These are phyloP conservation scores for Patella ulyssiponensis DNA, from an alignment of 2,888 invertebrate genomes.

Conservation along the genomic window DNA sequence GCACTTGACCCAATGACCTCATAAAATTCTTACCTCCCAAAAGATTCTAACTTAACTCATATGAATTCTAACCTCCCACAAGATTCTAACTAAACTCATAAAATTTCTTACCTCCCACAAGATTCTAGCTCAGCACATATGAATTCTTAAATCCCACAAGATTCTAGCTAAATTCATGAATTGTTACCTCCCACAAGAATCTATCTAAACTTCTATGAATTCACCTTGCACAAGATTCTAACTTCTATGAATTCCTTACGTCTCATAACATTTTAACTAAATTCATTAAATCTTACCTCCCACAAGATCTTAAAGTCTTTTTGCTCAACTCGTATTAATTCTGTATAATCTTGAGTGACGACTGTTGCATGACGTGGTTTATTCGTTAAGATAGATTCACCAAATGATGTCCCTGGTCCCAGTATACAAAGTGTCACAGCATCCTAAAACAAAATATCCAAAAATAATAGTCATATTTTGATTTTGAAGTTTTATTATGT, in stretches of 20 bases:
- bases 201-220: too few species aligned
- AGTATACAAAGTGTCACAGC: conserved; percentile 80
- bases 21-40: too few species aligned
- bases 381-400: conserved; percentile 83
- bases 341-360: conserved; percentile 80
- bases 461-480: background rate
- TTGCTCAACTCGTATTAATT: conserved; percentile 83
- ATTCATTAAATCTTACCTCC: conserved; percentile 6
- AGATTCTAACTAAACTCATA: too few species aligned
- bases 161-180: too few species aligned
- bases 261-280: background rate
- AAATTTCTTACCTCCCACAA: too few species aligned
- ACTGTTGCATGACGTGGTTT: conserved; percentile 82
- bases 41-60: too few species aligned
- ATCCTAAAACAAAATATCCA: conserved; percentile 74
- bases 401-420: conserved; percentile 83
- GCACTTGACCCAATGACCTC: too few species aligned
- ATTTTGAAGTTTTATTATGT: background rate
- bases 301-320: conserved; percentile 84
- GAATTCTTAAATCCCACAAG: too few species aligned
- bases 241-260: background rate
- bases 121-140: too few species aligned
- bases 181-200: too few species aligned
- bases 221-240: background rate
- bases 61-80: too few species aligned